A percentile compares a stretch with the other conserved stretches of the same genome.
Conservation (phyloP, 2,888 invertebrate species). For the Lochmaea capreae region DNA sequence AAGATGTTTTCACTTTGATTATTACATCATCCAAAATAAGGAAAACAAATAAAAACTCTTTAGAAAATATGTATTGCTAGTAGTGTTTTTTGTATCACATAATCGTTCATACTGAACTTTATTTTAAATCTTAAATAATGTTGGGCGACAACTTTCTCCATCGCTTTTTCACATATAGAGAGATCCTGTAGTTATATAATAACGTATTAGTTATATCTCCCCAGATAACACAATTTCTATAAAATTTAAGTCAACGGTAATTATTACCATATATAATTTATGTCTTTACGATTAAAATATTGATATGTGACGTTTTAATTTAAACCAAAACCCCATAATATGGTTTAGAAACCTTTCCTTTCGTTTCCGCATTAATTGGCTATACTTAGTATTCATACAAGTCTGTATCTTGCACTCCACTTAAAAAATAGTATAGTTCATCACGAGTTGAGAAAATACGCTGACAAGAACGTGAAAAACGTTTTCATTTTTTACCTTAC, state of each 20-base stretch:
- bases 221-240: background rate
- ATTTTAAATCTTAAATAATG: background rate
- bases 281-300: background rate
- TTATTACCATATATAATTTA: background rate
- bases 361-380: too few relatives aligned
- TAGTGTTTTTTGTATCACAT: background rate
- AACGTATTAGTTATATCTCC: background rate
- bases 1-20: background rate
- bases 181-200: background rate
- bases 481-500: too few relatives aligned
- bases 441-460: too few relatives aligned
- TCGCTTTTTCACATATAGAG: background rate
- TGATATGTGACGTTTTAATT: background rate
- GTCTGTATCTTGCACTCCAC: too few relatives aligned
- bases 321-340: too few relatives aligned
- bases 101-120: background rate
- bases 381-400: too few relatives aligned
- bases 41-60: background rate
- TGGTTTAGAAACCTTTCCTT: too few relatives aligned
- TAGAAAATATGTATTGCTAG: background rate
- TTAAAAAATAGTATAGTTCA: too few relatives aligned
- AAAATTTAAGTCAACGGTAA: background rate
- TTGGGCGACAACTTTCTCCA: slow-evolving; percentile 1
- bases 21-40: background rate
- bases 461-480: too few relatives aligned